phyloP scores from a whole-genome alignment of 1,140 invertebrate species.

The Macrobrachium rosenbergii region DNA sequence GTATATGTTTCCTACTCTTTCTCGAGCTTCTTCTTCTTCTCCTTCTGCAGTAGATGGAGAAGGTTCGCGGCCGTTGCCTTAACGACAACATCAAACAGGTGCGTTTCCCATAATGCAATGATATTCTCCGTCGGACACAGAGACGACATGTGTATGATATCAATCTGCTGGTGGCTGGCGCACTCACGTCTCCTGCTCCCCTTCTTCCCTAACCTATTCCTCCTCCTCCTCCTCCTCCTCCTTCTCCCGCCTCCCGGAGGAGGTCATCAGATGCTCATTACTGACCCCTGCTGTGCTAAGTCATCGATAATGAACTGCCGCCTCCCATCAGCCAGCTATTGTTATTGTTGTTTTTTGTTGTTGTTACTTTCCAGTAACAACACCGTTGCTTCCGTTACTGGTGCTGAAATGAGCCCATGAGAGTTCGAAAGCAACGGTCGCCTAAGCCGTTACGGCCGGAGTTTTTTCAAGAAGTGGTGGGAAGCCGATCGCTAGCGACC shows the following conservation, averaged over 20 bases:
- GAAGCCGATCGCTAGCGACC: background rate
- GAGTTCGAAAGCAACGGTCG: too few species aligned
- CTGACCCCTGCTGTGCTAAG: background rate
- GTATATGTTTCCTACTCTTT: too few species aligned
- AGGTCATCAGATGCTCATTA: background rate
- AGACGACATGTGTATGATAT: too few species aligned
- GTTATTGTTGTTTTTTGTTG: background rate
- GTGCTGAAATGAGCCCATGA: too few species aligned
- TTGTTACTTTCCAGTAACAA: background rate
- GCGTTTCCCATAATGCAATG: too few species aligned
- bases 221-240: background rate
- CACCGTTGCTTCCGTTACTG: too few species aligned
- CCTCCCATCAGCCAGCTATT: background rate
- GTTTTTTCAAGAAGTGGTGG: background rate
- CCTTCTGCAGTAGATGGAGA: too few species aligned
- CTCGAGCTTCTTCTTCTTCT: too few species aligned
- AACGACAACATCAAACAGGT: too few species aligned
- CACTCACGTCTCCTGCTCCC: background rate
- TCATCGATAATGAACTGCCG: conserved; percentile 11
- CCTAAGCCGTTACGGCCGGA: too few species aligned
- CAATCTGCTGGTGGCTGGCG: background rate
- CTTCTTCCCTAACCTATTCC: background rate
- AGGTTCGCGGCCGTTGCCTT: too few species aligned
- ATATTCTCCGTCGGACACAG: too few species aligned
- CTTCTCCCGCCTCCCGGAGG: background rate